phyloP scores from a whole-genome alignment of 2,888 invertebrate species.

The Drosophila mimetica region DNA sequence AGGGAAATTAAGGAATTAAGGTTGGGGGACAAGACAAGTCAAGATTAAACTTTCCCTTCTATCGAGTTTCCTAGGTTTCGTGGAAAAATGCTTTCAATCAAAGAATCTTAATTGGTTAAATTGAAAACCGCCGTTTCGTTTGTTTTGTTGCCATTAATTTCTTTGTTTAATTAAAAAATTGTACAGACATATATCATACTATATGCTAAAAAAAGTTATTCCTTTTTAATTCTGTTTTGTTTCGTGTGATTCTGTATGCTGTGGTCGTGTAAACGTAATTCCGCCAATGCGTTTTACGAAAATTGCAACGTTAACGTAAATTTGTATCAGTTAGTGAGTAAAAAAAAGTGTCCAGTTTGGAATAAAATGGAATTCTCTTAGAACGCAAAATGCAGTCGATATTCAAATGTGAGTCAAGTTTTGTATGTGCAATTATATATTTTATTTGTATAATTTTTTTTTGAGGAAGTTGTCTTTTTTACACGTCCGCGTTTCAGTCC shows the following conservation, averaged over 20 bases:
- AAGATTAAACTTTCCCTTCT: slow-evolving; percentile 15
- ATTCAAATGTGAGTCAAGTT: slow-evolving; percentile 36
- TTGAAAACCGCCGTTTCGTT: slow-evolving; percentile 81
- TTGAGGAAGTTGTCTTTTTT: slow-evolving; percentile 58
- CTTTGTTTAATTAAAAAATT: slow-evolving; percentile 82
- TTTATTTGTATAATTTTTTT: slow-evolving; percentile 10
- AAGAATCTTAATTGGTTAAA: slow-evolving; percentile 65
- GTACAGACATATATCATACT: slow-evolving; percentile 81
- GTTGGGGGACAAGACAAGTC: slow-evolving; percentile 7
- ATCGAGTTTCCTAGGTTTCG: slow-evolving; percentile 13
- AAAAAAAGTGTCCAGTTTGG: slow-evolving; percentile 29
- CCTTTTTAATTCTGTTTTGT: slow-evolving; percentile 45
- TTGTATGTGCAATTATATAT: slow-evolving; percentile 10
- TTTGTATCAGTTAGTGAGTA: slow-evolving; percentile 43
- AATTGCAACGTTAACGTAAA: slow-evolving; percentile 66
- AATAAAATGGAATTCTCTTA: slow-evolving; percentile 74
- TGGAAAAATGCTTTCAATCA: slow-evolving; percentile 40
- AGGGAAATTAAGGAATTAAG: neutral
- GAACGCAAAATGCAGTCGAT: slow-evolving; percentile 62
- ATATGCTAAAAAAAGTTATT: slow-evolving; percentile 65
- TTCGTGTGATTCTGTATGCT: slow-evolving; percentile 26
- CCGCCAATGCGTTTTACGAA: slow-evolving; percentile 54
- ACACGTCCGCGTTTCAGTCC: slow-evolving; percentile 57
- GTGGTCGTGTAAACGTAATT: slow-evolving; percentile 21
- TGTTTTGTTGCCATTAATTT: slow-evolving; percentile 80